These are phyloP conservation scores for Lophochroa leadbeateri DNA, from an alignment of 2,113 vertebrate species.

Conservation along the genomic window DNA sequence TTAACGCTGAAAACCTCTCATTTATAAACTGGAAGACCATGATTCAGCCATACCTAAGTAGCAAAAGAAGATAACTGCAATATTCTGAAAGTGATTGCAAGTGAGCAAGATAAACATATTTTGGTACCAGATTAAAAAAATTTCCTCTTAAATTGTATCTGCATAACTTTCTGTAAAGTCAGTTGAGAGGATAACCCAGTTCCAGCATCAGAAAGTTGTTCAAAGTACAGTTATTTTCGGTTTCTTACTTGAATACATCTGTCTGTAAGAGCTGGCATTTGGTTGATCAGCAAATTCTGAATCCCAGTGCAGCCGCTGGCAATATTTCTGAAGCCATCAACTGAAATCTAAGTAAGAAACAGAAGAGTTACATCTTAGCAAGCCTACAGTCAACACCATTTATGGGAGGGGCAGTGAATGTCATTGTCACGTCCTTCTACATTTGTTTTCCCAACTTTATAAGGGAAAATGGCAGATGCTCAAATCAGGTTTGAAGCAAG, in stretches of 20 bases:
- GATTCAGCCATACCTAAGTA: neutral
- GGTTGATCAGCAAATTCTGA: slow-evolving; percentile 78
- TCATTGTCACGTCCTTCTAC: neutral
- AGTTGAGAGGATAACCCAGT: neutral
- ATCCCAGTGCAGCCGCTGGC: slow-evolving; percentile 76
- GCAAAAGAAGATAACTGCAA: neutral
- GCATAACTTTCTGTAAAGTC: neutral
- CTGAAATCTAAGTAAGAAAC: slow-evolving; percentile 76
- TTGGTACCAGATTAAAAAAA: neutral
- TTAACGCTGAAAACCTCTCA: neutral
- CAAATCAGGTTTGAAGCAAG: neutral
- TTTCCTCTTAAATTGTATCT: neutral
- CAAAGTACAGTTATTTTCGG: neutral
- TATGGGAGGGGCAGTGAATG: neutral
- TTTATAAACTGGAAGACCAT: neutral
- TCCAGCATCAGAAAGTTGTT: neutral
- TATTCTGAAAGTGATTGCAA: neutral
- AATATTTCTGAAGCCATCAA: slow-evolving; percentile 80
- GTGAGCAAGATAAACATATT: neutral
- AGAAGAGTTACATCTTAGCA: neutral
- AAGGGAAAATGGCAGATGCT: neutral
- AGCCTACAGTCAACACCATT: neutral
- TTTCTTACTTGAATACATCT: slow-evolving; percentile 80
- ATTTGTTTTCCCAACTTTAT: neutral
- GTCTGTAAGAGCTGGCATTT: slow-evolving; percentile 83